Evolutionary conservation across 2,888 invertebrate genomes (phyloP).

Genomic region (Acrobeloides nanus): DNA sequence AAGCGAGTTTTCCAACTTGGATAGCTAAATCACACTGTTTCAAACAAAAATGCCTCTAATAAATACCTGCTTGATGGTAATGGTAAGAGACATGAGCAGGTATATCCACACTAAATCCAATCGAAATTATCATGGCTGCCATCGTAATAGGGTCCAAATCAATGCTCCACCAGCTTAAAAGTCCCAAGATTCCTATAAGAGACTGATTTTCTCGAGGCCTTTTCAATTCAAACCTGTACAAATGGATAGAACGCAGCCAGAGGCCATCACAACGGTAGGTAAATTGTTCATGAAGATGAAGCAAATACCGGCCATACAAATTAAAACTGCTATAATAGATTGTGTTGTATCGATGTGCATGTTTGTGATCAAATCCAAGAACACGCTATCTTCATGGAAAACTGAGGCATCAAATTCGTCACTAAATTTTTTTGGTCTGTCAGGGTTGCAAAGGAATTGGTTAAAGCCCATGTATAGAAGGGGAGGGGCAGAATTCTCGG

Average conservation of each 20-base stretch:
- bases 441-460: too few relatives aligned
- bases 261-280: constrained; percentile 47
- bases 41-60: constrained; percentile 1
- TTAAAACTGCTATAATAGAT: constrained; percentile 28
- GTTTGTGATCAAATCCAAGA: constrained; percentile 51
- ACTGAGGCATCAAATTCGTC: constrained; percentile 41
- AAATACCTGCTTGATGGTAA: constrained; percentile 27
- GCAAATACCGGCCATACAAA: constrained; percentile 49
- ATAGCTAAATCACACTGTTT: too few relatives aligned
- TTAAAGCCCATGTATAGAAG: background rate
- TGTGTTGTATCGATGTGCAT: constrained; percentile 52
- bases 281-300: constrained; percentile 46
- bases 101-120: constrained; percentile 49
- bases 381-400: constrained; percentile 48
- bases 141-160: constrained; percentile 51
- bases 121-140: constrained; percentile 48
- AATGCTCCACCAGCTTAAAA: constrained; percentile 39
- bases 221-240: constrained; percentile 28
- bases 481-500: too few relatives aligned
- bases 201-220: too few relatives aligned
- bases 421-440: constrained; percentile 4
- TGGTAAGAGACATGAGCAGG: constrained; percentile 49
- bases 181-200: constrained; percentile 41
- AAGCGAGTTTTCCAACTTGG: too few relatives aligned
- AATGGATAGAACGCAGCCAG: constrained; percentile 40